phyloP scores from a whole-genome alignment of 2,113 vertebrate species.

The Harpagus bidentatus region DNA sequence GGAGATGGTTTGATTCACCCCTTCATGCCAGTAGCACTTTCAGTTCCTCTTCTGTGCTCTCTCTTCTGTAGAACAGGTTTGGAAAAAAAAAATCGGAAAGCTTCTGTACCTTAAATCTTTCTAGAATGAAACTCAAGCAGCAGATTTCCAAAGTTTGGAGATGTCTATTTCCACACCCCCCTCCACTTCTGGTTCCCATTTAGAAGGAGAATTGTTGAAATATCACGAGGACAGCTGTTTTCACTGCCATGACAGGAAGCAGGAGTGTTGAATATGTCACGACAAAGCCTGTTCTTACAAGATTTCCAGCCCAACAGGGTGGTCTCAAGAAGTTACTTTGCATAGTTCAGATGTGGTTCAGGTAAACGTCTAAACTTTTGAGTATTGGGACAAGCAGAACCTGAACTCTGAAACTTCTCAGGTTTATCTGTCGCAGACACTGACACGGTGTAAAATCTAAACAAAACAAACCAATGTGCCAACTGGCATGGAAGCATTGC shows the following conservation, averaged over 20 bases:
- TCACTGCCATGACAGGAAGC: constrained; percentile 58
- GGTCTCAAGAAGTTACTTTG: background rate
- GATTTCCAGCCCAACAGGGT: constrained; percentile 1
- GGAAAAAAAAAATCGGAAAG: background rate
- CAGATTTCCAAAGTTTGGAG: background rate
- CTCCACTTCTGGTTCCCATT: constrained; percentile 44
- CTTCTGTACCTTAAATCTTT: background rate
- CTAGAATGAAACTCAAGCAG: background rate
- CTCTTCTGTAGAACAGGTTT: background rate
- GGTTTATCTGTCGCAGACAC: background rate
- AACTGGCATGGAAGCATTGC: background rate
- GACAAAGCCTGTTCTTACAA: background rate
- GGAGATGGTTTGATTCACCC: background rate
- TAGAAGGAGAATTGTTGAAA: constrained; percentile 47
- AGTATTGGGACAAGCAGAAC: background rate
- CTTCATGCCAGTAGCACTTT: background rate
- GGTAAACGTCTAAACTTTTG: constrained; percentile 7
- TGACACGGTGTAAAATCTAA: background rate
- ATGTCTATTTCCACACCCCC: background rate
- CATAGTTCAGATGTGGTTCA: background rate
- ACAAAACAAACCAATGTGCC: background rate
- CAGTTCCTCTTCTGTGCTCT: background rate
- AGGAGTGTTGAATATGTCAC: constrained; percentile 42
- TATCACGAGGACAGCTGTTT: background rate
- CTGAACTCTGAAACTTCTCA: background rate